Conservation (phyloP, 2,888 invertebrate species). For the Leucophenga montana region DNA sequence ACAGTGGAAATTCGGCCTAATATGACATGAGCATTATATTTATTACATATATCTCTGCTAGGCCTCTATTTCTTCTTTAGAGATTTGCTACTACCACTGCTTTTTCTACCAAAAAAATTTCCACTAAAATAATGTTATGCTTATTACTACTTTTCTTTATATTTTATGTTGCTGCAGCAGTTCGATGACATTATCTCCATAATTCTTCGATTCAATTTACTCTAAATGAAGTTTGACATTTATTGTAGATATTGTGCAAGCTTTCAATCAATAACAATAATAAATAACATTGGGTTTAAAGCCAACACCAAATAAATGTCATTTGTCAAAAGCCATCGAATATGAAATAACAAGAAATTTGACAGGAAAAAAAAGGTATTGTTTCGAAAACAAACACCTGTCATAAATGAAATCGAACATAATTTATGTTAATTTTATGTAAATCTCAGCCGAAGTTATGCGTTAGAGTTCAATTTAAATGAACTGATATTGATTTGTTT, state of each 20-base stretch:
- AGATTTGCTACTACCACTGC: no score
- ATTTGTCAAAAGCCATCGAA: background rate
- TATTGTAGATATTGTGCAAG: background rate
- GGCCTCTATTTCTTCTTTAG: no score
- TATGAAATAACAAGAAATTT: background rate
- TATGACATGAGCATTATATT: no score
- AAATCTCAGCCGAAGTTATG: background rate
- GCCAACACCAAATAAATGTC: background rate
- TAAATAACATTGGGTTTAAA: background rate
- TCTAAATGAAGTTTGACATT: slow-evolving; percentile 3
- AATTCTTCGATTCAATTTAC: background rate
- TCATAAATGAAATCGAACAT: slow-evolving; percentile 11
- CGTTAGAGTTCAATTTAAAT: no score
- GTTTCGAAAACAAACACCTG: slow-evolving; percentile 1
- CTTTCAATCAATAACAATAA: background rate
- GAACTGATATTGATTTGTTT: no score
- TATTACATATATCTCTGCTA: no score
- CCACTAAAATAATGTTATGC: no score
- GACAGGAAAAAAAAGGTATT: background rate
- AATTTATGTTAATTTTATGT: slow-evolving; percentile 25
- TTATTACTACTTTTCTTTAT: no score
- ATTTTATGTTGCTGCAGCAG: no score
- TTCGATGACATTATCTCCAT: background rate
- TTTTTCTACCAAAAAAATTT: no score
- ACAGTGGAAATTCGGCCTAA: no score